These are phyloP conservation scores for Lophochroa leadbeateri DNA, from an alignment of 2,113 vertebrate species.

Conservation along the genomic window DNA sequence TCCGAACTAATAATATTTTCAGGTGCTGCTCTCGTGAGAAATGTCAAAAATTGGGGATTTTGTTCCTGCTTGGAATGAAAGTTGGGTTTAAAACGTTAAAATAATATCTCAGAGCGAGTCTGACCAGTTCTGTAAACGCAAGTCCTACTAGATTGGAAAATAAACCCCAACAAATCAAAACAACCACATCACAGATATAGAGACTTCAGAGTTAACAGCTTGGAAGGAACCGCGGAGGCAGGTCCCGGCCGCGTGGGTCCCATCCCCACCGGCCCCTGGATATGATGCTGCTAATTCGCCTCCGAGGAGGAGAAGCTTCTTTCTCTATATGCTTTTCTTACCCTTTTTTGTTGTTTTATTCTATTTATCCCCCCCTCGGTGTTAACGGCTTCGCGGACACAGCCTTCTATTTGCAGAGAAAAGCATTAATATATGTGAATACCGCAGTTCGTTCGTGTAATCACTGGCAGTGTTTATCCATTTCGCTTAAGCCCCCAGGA, in stretches of 20 bases:
- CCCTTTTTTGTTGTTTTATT: background rate
- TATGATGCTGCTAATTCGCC: background rate
- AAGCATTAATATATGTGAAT: background rate
- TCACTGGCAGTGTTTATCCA: background rate
- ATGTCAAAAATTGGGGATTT: background rate
- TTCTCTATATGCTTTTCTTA: background rate
- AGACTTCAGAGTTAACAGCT: conserved; percentile 3
- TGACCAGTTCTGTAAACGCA: conserved; percentile 14
- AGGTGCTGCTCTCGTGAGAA: background rate
- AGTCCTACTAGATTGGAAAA: background rate
- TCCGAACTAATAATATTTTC: background rate
- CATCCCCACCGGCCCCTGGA: background rate
- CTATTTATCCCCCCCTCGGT: too few relatives aligned
- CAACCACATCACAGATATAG: conserved; percentile 49
- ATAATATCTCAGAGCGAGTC: conserved; percentile 32
- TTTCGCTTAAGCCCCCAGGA: background rate
- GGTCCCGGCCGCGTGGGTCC: background rate
- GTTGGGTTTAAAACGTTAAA: background rate
- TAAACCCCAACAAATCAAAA: conserved; percentile 17
- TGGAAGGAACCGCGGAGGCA: background rate
- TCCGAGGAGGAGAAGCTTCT: background rate
- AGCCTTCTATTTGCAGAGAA: background rate
- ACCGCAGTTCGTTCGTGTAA: background rate
- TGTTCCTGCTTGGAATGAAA: background rate
- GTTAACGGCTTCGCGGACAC: background rate